Evolutionary conservation across 53 echinoderm and acorn worm species (phyloP).

Genomic region (Crossaster papposus): DNA sequence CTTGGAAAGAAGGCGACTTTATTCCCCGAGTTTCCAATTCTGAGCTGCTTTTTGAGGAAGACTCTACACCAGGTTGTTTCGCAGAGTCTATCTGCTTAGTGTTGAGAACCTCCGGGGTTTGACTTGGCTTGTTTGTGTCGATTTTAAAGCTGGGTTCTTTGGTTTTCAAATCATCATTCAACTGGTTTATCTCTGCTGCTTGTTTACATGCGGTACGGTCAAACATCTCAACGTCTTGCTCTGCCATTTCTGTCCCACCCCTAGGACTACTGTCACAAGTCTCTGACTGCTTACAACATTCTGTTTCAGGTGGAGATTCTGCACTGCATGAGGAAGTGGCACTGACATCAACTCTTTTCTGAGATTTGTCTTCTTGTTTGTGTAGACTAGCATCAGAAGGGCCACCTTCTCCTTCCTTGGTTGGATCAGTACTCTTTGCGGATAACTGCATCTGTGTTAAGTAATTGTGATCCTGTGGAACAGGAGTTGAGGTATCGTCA

Average conservation of each 20-base stretch:
- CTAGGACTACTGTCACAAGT: background rate
- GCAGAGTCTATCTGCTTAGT: background rate
- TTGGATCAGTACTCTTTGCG: constrained; percentile 1
- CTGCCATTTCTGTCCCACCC: background rate
- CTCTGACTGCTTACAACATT: no score
- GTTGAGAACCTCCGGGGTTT: background rate
- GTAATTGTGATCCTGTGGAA: constrained; percentile 47
- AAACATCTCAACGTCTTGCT: background rate
- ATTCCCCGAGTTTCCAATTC: background rate
- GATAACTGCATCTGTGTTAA: constrained; percentile 32
- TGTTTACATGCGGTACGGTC: background rate
- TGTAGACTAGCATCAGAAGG: background rate
- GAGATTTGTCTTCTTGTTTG: background rate
- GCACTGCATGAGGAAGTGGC: background rate
- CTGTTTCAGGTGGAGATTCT: background rate
- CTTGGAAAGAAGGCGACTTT: background rate
- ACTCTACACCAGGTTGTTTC: background rate
- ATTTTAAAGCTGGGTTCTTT: background rate
- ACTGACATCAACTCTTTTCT: background rate
- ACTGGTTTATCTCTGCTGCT: background rate
- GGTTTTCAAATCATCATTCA: background rate
- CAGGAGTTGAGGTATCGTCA: constrained; percentile 26
- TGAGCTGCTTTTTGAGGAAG: background rate
- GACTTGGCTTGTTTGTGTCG: background rate
- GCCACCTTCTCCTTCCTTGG: background rate